Evolutionary conservation across 2,113 vertebrate species (phyloP).

Genomic region (Antechinus stuartii): DNA sequence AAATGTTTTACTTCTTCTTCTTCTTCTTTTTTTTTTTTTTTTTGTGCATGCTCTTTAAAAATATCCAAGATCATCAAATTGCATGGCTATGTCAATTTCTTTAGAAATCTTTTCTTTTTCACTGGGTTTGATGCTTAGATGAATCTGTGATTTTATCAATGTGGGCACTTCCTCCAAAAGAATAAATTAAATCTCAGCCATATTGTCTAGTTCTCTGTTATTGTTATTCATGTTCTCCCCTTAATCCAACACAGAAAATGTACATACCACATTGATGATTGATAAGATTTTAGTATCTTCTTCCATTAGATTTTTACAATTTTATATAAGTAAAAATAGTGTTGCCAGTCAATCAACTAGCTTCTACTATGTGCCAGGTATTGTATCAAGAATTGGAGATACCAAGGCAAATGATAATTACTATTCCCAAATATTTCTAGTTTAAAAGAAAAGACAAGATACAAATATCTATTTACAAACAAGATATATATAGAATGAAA

Average conservation of each 20-base stretch:
- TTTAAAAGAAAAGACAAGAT: not conserved
- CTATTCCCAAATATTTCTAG: not conserved
- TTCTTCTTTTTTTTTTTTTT: not conserved
- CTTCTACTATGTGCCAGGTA: not conserved
- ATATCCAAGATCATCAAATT: not conserved
- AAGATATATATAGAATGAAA: not conserved
- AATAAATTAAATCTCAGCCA: not conserved
- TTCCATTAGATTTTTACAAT: not conserved
- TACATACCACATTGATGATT: not conserved
- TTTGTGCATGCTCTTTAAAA: not conserved
- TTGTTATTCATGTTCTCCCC: not conserved
- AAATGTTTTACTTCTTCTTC: not conserved
- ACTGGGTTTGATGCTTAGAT: not conserved
- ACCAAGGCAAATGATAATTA: not conserved
- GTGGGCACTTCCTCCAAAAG: not conserved
- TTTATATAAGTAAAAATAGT: not conserved
- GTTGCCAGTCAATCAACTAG: not conserved
- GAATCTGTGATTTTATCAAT: not conserved
- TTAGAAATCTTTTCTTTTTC: not conserved
- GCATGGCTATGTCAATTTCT: not conserved
- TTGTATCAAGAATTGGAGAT: too few relatives aligned
- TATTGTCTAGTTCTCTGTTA: not conserved
- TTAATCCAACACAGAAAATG: not conserved
- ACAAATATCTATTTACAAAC: not conserved
- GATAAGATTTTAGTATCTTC: not conserved